phyloP scores from a whole-genome alignment of 2,888 invertebrate genomes.

The Dolichomitus sp. region DNA sequence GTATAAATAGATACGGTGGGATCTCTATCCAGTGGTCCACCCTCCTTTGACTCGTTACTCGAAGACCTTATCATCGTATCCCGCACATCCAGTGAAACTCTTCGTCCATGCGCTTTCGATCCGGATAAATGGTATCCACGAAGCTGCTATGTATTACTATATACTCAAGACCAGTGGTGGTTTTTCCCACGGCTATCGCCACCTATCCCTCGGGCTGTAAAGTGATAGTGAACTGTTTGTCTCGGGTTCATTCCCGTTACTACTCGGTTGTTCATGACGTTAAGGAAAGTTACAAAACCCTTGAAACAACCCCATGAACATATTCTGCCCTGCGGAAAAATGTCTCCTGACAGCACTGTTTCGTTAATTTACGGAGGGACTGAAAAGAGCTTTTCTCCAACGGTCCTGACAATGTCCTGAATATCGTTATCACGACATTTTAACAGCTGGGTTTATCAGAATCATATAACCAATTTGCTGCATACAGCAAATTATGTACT shows the following conservation, averaged over 20 bases:
- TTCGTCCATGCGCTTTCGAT: conserved; percentile 51
- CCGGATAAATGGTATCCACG: conserved; percentile 63
- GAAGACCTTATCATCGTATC: conserved; percentile 60
- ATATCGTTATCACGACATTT: background rate
- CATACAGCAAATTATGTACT: background rate
- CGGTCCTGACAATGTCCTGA: background rate
- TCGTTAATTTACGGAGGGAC: conserved; percentile 1
- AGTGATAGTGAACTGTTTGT: conserved; percentile 73
- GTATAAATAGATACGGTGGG: conserved; percentile 59
- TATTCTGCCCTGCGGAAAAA: conserved; percentile 15
- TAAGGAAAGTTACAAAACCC: conserved; percentile 38
- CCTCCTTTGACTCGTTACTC: conserved; percentile 65
- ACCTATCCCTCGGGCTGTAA: conserved; percentile 66
- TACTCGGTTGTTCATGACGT: conserved; percentile 45
- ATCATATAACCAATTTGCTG: no score
- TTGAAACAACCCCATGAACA: conserved; percentile 41
- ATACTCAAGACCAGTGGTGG: conserved; percentile 40
- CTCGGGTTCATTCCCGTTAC: conserved; percentile 55
- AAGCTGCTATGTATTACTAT: conserved; percentile 26
- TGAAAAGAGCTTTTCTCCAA: background rate
- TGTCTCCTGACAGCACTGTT: conserved; percentile 1
- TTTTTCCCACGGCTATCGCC: conserved; percentile 78
- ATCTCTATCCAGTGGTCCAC: conserved; percentile 44
- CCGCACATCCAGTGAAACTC: conserved; percentile 50
- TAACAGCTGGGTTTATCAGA: background rate